Evolutionary conservation across 2,888 invertebrate genomes (phyloP), one percentile per base, ranked within the genome.

Genomic region (Cylindroiulus punctatus): DNA sequence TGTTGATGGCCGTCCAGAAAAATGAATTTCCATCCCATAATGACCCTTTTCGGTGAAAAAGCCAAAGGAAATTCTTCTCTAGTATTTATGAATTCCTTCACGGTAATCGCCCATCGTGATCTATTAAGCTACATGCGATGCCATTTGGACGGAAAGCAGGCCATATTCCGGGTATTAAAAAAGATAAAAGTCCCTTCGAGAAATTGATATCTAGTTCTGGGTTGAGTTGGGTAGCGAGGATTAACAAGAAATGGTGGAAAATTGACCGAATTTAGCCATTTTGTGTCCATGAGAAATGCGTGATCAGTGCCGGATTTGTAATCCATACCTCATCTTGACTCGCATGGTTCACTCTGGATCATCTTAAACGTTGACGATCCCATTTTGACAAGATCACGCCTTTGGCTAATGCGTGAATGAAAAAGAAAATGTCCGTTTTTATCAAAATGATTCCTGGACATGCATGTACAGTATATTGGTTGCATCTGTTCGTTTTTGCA

Each of bases 81-180:
- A 76, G 76, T 76, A 76, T 76, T 76, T 76, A 76, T 76, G 76
- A 76, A 76, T 76, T 76, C 76, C 76, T 76, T 26, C 76, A 17
- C 76, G 12, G 76, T 76, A 76, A 76, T 76, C 76, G 30, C 26
- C 76, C 76, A 76, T 76, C 76, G 30, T 76, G 76, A 76, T 76
- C 76, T 76, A 76, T 76, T 76, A 76, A 76, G 76, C 76, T 76
- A n/a, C n/a, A n/a, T n/a, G 30, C 76, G 76, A 1, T 14, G 76
- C 76, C 76, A 76, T 76, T 76, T 76, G 30, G 30, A 76, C 26
- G 26, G 76, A 26, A 76, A 76, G 26, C 26, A 76, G 76, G 30
- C 30, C 76, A 76, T 76, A 76, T 76, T 76, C 30, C 76, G 26
- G 76, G 12, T 76, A 76, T 10, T 30, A 30, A 76, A 52, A 76